phyloP scores from a whole-genome alignment of 2,888 invertebrate genomes.

The Euclidia mi region DNA sequence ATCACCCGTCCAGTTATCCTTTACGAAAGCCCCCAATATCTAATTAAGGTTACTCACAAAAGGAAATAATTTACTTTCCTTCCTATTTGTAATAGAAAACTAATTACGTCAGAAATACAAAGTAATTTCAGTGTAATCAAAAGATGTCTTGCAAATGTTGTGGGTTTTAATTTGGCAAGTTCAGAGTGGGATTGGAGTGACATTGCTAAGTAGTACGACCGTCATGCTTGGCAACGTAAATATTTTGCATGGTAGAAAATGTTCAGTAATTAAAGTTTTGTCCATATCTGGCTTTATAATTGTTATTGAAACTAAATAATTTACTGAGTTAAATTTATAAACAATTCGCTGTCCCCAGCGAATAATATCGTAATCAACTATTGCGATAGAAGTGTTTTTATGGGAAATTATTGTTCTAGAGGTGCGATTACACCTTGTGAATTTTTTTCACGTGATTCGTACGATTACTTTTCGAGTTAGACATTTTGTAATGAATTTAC shows the following conservation, averaged over 20 bases:
- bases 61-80: slow-evolving; percentile 39
- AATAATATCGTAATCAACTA: too few species aligned
- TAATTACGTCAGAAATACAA: slow-evolving; percentile 49
- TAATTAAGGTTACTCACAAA: slow-evolving; percentile 30
- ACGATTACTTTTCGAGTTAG: too few species aligned
- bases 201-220: not conserved
- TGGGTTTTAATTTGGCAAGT: slow-evolving; percentile 29
- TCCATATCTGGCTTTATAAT: too few species aligned
- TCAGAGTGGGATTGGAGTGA: slow-evolving; percentile 29
- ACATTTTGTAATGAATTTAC: too few species aligned
- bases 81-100: slow-evolving; percentile 49
- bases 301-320: too few species aligned
- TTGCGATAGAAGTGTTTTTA: too few species aligned
- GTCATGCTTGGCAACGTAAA: not conserved
- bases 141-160: slow-evolving; percentile 35
- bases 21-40: slow-evolving; percentile 15
- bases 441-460: too few species aligned
- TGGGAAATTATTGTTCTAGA: too few species aligned
- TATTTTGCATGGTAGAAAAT: not conserved
- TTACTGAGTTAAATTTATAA: too few species aligned
- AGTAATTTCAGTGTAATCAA: slow-evolving; percentile 43
- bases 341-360: too few species aligned
- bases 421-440: too few species aligned
- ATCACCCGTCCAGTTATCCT: slow-evolving; percentile 3
- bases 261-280: too few species aligned